phyloP scores from a whole-genome alignment of 1,140 invertebrate species.

The Cephus cinctus region DNA sequence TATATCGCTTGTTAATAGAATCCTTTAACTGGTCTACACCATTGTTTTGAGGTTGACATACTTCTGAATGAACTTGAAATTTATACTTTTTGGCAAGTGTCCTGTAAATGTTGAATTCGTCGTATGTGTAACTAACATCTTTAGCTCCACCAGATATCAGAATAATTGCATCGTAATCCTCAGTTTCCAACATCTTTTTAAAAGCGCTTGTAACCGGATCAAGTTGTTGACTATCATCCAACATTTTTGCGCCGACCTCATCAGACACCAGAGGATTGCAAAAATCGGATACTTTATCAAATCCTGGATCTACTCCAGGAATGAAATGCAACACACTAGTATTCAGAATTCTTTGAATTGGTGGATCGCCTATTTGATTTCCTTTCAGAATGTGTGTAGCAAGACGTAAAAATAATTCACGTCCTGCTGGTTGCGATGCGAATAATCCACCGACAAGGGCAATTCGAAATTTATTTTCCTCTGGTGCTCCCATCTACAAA shows the following conservation, averaged over 20 bases:
- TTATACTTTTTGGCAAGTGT: slow-evolving; percentile 53
- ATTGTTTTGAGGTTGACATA: slow-evolving; percentile 30
- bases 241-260: slow-evolving; percentile 62
- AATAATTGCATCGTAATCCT: slow-evolving; percentile 63
- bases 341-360: slow-evolving; percentile 65
- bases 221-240: slow-evolving; percentile 42
- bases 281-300: slow-evolving; percentile 50
- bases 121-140: slow-evolving; percentile 52
- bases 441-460: slow-evolving; percentile 81
- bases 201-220: slow-evolving; percentile 59
- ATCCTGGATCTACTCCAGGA: slow-evolving; percentile 65
- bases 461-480: slow-evolving; percentile 79
- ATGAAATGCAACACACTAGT: slow-evolving; percentile 79
- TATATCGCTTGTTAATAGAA: slow-evolving; percentile 37
- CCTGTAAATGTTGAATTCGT: slow-evolving; percentile 53
- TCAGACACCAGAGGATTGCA: slow-evolving; percentile 55
- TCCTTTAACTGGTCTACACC: slow-evolving; percentile 33
- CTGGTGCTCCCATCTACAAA: slow-evolving; percentile 66
- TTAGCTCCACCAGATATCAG: slow-evolving; percentile 65
- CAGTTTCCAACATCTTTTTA: slow-evolving; percentile 56
- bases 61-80: slow-evolving; percentile 28
- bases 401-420: slow-evolving; percentile 81
- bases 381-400: slow-evolving; percentile 77
- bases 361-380: slow-evolving; percentile 64
- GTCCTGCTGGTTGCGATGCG: slow-evolving; percentile 78